These are phyloP conservation scores for Cerceris rybyensis DNA, from an alignment of 2,888 invertebrate genomes.

Conservation along the genomic window DNA sequence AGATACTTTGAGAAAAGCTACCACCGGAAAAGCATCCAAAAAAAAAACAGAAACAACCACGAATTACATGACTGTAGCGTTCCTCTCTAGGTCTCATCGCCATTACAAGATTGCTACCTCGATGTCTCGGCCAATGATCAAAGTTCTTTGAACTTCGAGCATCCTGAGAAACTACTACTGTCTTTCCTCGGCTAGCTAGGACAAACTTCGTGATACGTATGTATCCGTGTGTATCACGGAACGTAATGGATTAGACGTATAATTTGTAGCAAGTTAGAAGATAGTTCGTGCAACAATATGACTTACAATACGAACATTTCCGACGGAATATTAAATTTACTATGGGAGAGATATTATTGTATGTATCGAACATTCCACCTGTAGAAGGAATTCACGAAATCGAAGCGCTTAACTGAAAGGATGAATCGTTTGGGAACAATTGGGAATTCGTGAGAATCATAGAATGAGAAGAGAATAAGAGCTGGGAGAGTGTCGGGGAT, in stretches of 20 bases:
- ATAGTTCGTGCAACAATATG: slow-evolving; percentile 13
- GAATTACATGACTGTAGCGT: slow-evolving; percentile 14
- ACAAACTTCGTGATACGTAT: not conserved
- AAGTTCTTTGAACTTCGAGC: slow-evolving; percentile 38
- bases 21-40: too few species aligned
- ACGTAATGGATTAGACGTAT: slow-evolving; percentile 44
- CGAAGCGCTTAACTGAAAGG: too few species aligned
- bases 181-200: slow-evolving; percentile 32
- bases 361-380: not conserved
- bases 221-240: not conserved
- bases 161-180: slow-evolving; percentile 31
- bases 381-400: too few species aligned
- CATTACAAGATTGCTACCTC: slow-evolving; percentile 51
- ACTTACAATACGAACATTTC: slow-evolving; percentile 9
- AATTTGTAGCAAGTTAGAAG: slow-evolving; percentile 25
- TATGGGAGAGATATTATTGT: not conserved
- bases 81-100: slow-evolving; percentile 22
- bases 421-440: too few species aligned
- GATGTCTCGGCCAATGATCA: slow-evolving; percentile 38
- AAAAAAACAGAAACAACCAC: not conserved
- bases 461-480: too few species aligned
- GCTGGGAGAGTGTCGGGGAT: too few species aligned
- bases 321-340: not conserved
- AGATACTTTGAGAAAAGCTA: not conserved
- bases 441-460: too few species aligned